phyloP scores from a whole-genome alignment of 2,888 invertebrate genomes.

The Andrena marginata region DNA sequence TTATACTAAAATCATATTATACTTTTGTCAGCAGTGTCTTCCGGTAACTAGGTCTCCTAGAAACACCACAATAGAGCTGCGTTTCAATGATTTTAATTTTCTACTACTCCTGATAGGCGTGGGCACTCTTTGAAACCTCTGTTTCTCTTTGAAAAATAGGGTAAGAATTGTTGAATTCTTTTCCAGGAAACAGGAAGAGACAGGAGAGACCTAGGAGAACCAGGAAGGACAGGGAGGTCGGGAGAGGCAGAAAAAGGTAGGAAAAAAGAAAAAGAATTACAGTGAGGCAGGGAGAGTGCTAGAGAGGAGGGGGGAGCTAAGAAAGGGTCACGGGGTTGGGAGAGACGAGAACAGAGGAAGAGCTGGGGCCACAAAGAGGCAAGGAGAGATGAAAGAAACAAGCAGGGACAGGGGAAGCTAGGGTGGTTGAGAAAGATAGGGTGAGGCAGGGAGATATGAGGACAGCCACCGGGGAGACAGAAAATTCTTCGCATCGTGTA shows the following conservation, averaged over 20 bases:
- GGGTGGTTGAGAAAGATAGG: neutral
- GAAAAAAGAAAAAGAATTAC: conserved; percentile 11
- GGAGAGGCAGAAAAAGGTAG: conserved; percentile 12
- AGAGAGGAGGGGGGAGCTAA: conserved; percentile 35
- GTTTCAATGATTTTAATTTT: neutral
- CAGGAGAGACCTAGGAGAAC: neutral
- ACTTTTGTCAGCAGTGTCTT: no score
- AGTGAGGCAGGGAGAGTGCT: conserved; percentile 28
- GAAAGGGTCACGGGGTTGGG: conserved; percentile 40
- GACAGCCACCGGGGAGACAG: neutral
- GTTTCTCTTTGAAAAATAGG: neutral
- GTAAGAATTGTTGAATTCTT: neutral
- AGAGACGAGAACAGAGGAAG: conserved; percentile 44
- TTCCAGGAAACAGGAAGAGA: conserved; percentile 5
- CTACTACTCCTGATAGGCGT: no score
- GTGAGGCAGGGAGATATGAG: neutral
- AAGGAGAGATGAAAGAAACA: conserved; percentile 24
- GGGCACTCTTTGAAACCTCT: neutral
- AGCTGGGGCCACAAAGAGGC: conserved; percentile 12
- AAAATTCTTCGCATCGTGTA: neutral
- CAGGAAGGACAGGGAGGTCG: conserved; percentile 23
- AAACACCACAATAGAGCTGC: neutral
- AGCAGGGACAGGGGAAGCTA: conserved; percentile 25
- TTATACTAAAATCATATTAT: no score
- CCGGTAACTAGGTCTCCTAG: neutral